Conservation (phyloP, 2,888 invertebrate species). For the Magallana nippona region DNA sequence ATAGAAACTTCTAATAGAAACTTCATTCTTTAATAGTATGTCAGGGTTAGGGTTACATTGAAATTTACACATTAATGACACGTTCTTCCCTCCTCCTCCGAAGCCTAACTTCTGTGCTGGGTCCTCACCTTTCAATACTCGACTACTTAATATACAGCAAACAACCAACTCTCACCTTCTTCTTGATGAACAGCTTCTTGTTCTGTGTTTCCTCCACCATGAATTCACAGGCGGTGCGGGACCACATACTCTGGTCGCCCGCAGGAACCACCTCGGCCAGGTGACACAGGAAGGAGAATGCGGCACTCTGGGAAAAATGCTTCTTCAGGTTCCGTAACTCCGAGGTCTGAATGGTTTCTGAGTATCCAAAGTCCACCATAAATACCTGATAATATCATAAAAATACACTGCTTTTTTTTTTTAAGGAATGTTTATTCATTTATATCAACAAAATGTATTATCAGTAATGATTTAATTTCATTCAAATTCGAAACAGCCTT, state of each 20-base stretch:
- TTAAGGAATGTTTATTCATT: background rate
- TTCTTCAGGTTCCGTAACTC: constrained; percentile 82
- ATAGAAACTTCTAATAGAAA: too few relatives aligned
- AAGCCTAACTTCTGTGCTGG: too few relatives aligned
- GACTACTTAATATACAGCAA: too few relatives aligned
- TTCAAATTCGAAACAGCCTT: too few relatives aligned
- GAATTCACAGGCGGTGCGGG: constrained; percentile 73
- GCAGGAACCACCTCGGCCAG: constrained; percentile 87
- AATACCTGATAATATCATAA: constrained; percentile 80
- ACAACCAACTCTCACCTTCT: constrained; percentile 57
- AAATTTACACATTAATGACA: too few relatives aligned
- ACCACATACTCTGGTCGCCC: constrained; percentile 80
- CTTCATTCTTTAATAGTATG: too few relatives aligned
- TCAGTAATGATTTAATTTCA: too few relatives aligned
- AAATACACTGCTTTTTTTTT: background rate
- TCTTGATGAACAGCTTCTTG: constrained; percentile 60
- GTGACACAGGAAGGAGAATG: constrained; percentile 85
- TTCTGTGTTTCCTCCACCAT: constrained; percentile 63
- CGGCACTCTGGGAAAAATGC: constrained; percentile 83
- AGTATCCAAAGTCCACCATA: constrained; percentile 85
- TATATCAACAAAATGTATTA: background rate
- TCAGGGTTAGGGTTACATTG: too few relatives aligned
- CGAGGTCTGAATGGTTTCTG: constrained; percentile 81
- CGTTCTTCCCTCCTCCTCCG: too few relatives aligned
- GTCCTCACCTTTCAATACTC: too few relatives aligned